A percentile compares a stretch with the other conserved stretches of the same genome.
Conservation (phyloP, 2,888 invertebrate species). For the Galerucella calmariensis region DNA sequence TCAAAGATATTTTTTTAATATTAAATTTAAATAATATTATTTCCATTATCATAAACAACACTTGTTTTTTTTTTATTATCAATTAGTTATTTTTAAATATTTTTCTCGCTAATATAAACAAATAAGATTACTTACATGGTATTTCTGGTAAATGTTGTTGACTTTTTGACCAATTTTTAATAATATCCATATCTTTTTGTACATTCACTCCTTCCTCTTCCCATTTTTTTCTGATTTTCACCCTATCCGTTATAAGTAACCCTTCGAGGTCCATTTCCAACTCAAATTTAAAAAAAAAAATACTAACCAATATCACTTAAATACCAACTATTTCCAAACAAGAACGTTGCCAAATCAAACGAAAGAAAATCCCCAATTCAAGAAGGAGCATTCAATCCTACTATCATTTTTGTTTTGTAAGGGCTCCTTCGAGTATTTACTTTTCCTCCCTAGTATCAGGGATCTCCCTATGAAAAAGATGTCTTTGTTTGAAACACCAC, state of each 20-base stretch:
- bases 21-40: too few relatives aligned
- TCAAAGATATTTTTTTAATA: too few relatives aligned
- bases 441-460: too few relatives aligned
- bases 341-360: not conserved
- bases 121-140: constrained; percentile 36
- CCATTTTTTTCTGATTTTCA: constrained; percentile 2
- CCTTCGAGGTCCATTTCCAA: not conserved
- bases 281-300: not conserved
- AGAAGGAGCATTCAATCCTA: too few relatives aligned
- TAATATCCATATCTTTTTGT: constrained; percentile 7
- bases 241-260: constrained; percentile 4
- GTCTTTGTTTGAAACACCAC: too few relatives aligned
- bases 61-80: too few relatives aligned
- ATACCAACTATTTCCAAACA: not conserved
- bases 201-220: constrained; percentile 3
- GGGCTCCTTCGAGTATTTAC: too few relatives aligned
- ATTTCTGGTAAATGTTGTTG: constrained; percentile 44
- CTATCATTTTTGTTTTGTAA: too few relatives aligned
- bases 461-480: too few relatives aligned
- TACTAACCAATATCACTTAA: not conserved
- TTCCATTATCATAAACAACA: too few relatives aligned
- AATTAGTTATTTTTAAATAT: too few relatives aligned
- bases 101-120: not conserved
- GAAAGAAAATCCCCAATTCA: not conserved
- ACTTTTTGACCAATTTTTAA: constrained; percentile 37